Percentiles rank a stretch among this genome's conserved stretches.
These are phyloP conservation scores for Prenolepis imparis DNA, from an alignment of 2,888 invertebrate genomes.

Conservation along the genomic window DNA sequence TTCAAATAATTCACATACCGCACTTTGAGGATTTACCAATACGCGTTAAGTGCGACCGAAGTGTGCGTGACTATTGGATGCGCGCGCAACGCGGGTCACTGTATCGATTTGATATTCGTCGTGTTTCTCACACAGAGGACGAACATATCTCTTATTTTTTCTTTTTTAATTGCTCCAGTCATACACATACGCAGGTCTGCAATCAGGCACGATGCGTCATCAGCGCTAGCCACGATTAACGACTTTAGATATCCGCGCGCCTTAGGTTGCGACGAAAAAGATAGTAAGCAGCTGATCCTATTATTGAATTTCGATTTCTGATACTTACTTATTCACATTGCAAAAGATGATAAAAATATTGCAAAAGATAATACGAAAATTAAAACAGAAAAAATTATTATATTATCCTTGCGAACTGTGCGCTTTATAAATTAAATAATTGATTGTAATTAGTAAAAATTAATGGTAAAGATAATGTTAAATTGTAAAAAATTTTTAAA, in stretches of 20 bases:
- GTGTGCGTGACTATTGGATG: constrained; percentile 69
- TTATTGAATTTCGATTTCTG: not conserved
- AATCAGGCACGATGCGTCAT: not conserved
- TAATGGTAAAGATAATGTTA: not conserved
- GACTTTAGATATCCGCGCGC: constrained; percentile 9
- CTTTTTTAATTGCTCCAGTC: constrained; percentile 61
- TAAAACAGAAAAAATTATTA: not conserved
- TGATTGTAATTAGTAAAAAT: not conserved
- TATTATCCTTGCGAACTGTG: not conserved
- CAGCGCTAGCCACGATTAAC: constrained; percentile 20
- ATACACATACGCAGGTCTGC: constrained; percentile 1
- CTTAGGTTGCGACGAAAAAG: not conserved
- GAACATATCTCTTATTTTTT: constrained; percentile 62
- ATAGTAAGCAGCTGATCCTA: not conserved
- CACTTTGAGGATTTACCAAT: constrained; percentile 72
- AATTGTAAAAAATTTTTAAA: not conserved
- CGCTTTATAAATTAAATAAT: not conserved
- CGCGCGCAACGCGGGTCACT: constrained; percentile 75
- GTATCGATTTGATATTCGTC: constrained; percentile 81
- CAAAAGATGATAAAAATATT: not conserved
- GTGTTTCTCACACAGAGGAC: constrained; percentile 71
- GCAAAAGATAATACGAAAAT: not conserved
- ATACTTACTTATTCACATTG: not conserved
- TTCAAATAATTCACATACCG: constrained; percentile 58
- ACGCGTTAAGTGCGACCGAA: constrained; percentile 63